A percentile compares a stretch with the other conserved stretches of the same genome.
Evolutionary conservation across 2,797 vertebrate genomes (phyloP).

Genomic region (Poeciliopsis turneri): DNA sequence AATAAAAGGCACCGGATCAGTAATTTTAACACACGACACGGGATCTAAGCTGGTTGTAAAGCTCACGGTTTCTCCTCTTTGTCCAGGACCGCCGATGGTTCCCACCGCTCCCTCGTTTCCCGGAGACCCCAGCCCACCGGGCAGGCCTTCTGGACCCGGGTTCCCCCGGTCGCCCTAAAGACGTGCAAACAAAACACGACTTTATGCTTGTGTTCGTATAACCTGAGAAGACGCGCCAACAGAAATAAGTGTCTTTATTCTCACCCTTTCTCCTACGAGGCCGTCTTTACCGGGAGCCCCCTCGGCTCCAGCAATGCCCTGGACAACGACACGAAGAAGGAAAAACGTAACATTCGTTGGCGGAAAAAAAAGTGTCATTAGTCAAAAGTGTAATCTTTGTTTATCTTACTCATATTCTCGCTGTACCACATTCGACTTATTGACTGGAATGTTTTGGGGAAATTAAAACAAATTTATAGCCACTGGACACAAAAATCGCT

Average conservation of each 20-base stretch:
- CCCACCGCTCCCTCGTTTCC: slow-evolving; percentile 92
- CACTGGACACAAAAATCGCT: no score
- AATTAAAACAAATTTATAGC: no score
- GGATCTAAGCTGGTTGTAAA: not conserved
- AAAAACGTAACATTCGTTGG: not conserved
- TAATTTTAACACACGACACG: not conserved
- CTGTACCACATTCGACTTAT: no score
- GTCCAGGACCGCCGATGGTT: slow-evolving; percentile 86
- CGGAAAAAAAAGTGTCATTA: not conserved
- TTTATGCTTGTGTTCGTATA: not conserved
- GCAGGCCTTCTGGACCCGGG: slow-evolving; percentile 88
- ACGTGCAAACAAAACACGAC: not conserved
- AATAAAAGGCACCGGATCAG: not conserved
- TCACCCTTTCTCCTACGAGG: slow-evolving; percentile 88
- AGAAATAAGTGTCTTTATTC: slow-evolving; percentile 28
- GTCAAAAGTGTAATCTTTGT: no score
- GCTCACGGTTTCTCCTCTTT: slow-evolving; percentile 89
- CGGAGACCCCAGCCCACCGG: slow-evolving; percentile 86
- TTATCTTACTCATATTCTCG: no score
- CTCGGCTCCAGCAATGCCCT: slow-evolving; percentile 91
- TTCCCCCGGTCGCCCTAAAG: slow-evolving; percentile 91
- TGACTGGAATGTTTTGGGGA: no score
- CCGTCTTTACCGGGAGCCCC: slow-evolving; percentile 92
- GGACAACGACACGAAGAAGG: slow-evolving; percentile 11
- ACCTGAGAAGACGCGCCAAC: not conserved